Base-by-base conservation (phyloP, 2,888 invertebrate species). In the Cheilosia vulpina region DNA sequence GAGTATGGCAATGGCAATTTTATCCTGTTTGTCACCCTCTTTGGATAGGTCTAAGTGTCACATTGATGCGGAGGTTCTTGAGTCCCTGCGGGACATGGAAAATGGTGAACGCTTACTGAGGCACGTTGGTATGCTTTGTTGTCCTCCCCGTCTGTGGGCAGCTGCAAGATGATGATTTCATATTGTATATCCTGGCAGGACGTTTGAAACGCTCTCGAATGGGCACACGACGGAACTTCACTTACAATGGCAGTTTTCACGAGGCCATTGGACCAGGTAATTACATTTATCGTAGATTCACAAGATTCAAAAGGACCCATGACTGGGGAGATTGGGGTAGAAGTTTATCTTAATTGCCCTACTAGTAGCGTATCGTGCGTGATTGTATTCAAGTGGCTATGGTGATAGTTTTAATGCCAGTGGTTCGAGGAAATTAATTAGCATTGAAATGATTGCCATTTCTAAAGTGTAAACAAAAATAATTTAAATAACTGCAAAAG, bases 241-340 rank as follows among this genome's bases (percentile, higher is more conserved):
- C 88, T 7, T 89, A 90, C 73, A 89, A 90, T 68, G 91, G 90
- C 75, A 89, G 89, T 79, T 92, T 91, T 77, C 90, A 90, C 65
- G 89, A 89, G 87, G 91, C 91, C 21, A 87, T 91, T 38, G 90
- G 89, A 45, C 91, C 91, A 87, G 89, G 90, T 90, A 75, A 89
- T 88, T 88, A 62, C 34, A 52, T 81, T 73, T 72, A 38, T 47
- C 58, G 66, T 45, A 55, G 45, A 53, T 58, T 75, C 45, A 24
- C 41, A 31, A 31, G 7, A 9, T 19, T 5, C 21, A 17, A 9
- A 66, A 31, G 24, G 53, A 43, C 50, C 65, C 65, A 24, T 9
- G 21, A n/a, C 4, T 15, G 13, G 50, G 19, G 11, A 24, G 60
- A 38, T 50, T 41, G 75, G 24, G 24, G 55, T 58, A 43, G 41